A percentile compares a stretch with the other conserved stretches of the same genome.
Conservation (phyloP, 2,797 vertebrate genomes). For the Sorex maritimensis region DNA sequence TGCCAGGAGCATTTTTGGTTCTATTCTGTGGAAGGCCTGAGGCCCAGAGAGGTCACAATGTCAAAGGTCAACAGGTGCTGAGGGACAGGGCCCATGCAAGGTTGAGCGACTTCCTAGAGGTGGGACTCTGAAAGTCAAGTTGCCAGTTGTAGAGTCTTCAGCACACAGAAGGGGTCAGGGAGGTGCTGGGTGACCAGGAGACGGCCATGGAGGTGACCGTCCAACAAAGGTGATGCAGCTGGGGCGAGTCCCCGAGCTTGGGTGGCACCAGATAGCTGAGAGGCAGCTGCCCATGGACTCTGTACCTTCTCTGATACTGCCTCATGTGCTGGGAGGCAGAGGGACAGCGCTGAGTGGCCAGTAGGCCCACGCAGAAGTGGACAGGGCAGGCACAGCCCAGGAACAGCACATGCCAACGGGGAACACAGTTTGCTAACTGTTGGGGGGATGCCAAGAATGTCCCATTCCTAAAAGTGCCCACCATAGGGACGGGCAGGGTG, state of each 20-base stretch:
- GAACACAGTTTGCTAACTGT: background rate
- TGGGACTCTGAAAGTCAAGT: background rate
- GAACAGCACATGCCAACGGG: background rate
- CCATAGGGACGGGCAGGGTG: too few relatives aligned
- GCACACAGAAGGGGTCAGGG: too few relatives aligned
- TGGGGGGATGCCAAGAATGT: background rate
- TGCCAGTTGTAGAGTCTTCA: background rate
- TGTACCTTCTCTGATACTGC: background rate
- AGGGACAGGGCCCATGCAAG: background rate
- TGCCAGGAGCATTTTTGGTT: background rate
- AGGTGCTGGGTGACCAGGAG: background rate
- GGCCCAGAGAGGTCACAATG: background rate
- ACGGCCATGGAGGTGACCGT: background rate
- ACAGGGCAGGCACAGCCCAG: background rate
- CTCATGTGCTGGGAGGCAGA: too few relatives aligned
- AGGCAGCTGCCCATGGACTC: background rate
- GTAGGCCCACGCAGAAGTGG: too few relatives aligned
- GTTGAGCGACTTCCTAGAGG: background rate
- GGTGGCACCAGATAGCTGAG: background rate
- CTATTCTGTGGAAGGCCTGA: background rate
- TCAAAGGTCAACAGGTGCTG: background rate
- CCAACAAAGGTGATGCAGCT: background rate
- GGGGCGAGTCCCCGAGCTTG: background rate
- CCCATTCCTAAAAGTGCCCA: background rate
- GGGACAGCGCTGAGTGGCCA: too few relatives aligned